These are phyloP conservation scores for Ormyrus rosae DNA, from an alignment of 2,888 invertebrate genomes.

Conservation along the genomic window DNA sequence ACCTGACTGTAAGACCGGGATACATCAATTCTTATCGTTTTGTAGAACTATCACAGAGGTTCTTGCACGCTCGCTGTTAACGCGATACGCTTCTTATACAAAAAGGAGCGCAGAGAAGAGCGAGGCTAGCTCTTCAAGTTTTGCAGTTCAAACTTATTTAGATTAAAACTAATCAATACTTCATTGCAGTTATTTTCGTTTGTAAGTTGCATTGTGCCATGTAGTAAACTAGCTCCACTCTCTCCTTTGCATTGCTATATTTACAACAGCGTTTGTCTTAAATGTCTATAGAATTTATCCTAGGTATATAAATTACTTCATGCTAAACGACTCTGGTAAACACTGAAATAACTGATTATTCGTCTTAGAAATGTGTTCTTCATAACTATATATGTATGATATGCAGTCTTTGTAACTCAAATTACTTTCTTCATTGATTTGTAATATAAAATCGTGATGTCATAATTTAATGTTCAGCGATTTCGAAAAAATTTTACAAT, in stretches of 20 bases:
- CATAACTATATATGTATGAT: too few relatives aligned
- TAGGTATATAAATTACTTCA: conserved; percentile 14
- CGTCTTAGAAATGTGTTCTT: conserved; percentile 13
- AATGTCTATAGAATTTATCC: neutral
- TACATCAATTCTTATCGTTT: conserved; percentile 31
- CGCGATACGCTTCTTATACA: too few relatives aligned
- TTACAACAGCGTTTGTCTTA: conserved; percentile 31
- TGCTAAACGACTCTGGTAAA: conserved; percentile 23
- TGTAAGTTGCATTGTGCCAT: neutral
- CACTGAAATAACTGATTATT: conserved; percentile 4
- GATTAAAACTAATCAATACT: conserved; percentile 1
- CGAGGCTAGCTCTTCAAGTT: too few relatives aligned
- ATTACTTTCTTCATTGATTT: too few relatives aligned
- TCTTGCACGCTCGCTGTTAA: conserved; percentile 22
- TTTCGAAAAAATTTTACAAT: too few relatives aligned
- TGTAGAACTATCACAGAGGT: conserved; percentile 49
- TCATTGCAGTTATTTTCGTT: conserved; percentile 1
- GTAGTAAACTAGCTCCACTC: too few relatives aligned
- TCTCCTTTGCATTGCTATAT: neutral
- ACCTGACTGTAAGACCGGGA: conserved; percentile 14
- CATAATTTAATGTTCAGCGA: too few relatives aligned
- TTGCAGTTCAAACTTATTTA: too few relatives aligned
- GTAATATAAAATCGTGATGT: too few relatives aligned
- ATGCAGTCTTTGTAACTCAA: too few relatives aligned
- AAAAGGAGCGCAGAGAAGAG: too few relatives aligned